Evolutionary conservation across 1,140 invertebrate genomes (phyloP), one percentile per base, ranked within the genome.

Genomic region (Oppia nitens): DNA sequence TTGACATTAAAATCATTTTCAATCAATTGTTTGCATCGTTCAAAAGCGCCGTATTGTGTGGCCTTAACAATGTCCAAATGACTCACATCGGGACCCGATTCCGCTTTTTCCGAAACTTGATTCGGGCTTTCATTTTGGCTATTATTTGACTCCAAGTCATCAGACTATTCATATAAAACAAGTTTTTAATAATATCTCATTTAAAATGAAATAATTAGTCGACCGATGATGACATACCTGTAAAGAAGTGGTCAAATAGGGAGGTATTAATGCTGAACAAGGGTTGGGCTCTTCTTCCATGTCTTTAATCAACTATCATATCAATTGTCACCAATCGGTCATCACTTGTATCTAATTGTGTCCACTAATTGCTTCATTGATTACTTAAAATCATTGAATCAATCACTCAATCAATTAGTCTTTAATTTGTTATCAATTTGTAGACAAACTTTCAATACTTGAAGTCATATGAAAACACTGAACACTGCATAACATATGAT

Each of bases 1-100:
- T 92, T 93, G 0, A 93, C 88, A 73, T 91, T 85, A 72, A 83
- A 86, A 1, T 87, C 88, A 50, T 78, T 79, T 66, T 96, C 90
- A 1, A 96, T 77, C 2, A 96, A 74, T 68, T 93, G 84, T 60
- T 81, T 81, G 21, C 88, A 85, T 65, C 88, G 74, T 48, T 81
- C 80, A 67, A 88, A 79, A 14, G 85, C 83, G 20, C 91, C 91
- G 76, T 92, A 95, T 78, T 87, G 71, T 25, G 90, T 93, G 2
- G 92, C 92, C 76, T 88, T 87, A 24, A 96, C 84, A 65, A 94
- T 93, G 68, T 94, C 90, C 17, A 32, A 49, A 4, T 49, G 26
- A 24, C 17, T 21, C 9, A 21, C 12, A 28, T 60, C 58, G 2
- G 49, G 49, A 4, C n/a, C n/a, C 21, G 49, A 6, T 28, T 23